Evolutionary conservation across 2,113 vertebrate genomes (phyloP).

Genomic region (Takifugu bimaculatus): DNA sequence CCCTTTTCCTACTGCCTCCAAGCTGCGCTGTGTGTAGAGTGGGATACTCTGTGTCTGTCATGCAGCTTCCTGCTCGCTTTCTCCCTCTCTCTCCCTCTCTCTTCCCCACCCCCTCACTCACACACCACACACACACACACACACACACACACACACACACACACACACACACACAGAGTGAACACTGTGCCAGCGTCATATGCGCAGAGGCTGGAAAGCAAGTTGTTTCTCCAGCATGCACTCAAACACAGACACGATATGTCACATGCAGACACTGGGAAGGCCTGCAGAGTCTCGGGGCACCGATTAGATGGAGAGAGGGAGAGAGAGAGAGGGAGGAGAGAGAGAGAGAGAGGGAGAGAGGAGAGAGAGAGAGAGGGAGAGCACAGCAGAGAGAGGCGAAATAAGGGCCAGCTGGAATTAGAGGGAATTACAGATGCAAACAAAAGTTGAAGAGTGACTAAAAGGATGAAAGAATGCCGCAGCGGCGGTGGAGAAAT

Average conservation of each 20-base stretch:
- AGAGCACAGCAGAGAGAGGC: slow-evolving; percentile 4
- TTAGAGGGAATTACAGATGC: background rate
- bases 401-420: slow-evolving; percentile 3
- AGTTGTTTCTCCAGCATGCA: slow-evolving; percentile 13
- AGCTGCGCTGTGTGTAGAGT: slow-evolving; percentile 50
- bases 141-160: slow-evolving; percentile 13
- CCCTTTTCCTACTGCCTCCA: slow-evolving; percentile 53
- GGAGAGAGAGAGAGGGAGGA: slow-evolving; percentile 7
- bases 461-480: slow-evolving; percentile 11
- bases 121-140: background rate
- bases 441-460: no score
- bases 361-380: slow-evolving; percentile 14
- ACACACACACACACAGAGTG: slow-evolving; percentile 43
- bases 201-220: slow-evolving; percentile 10
- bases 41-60: slow-evolving; percentile 29
- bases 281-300: slow-evolving; percentile 12
- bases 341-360: slow-evolving; percentile 16
- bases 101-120: slow-evolving; percentile 34
- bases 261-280: slow-evolving; percentile 7
- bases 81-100: slow-evolving; percentile 34
- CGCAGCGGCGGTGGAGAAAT: background rate
- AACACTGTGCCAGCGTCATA: slow-evolving; percentile 24
- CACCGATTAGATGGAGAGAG: slow-evolving; percentile 24
- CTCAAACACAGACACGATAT: background rate
- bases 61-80: slow-evolving; percentile 32